Conservation (phyloP, 2,113 vertebrate genomes). For the Paraplagusia blochii region DNA sequence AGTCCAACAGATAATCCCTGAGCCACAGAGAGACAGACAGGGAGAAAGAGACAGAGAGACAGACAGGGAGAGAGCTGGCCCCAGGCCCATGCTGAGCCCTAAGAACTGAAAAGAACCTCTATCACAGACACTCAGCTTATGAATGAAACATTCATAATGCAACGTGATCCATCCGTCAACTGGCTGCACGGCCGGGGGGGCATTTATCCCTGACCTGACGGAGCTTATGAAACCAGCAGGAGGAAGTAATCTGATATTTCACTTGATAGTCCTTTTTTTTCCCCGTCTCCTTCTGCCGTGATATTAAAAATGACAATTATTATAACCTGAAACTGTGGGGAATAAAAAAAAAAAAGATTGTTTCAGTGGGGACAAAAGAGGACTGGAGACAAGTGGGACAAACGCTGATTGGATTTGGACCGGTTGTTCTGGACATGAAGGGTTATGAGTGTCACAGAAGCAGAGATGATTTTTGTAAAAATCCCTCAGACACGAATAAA, state of each 20-base stretch:
- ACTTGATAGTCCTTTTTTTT: not conserved
- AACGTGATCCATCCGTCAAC: slow-evolving; percentile 35
- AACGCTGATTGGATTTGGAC: no score
- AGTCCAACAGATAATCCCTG: slow-evolving; percentile 60
- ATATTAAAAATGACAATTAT: not conserved
- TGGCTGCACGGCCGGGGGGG: slow-evolving; percentile 7
- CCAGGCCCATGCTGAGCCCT: not conserved
- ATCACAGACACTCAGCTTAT: slow-evolving; percentile 25
- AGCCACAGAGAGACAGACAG: not conserved
- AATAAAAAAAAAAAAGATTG: not conserved
- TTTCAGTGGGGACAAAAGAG: no score
- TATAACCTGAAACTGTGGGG: not conserved
- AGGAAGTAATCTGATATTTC: slow-evolving; percentile 16
- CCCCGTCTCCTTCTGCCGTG: slow-evolving; percentile 1
- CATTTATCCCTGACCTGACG: slow-evolving; percentile 6
- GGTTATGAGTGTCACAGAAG: no score
- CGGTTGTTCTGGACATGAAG: no score
- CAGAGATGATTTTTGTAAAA: no score
- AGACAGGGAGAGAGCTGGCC: not conserved
- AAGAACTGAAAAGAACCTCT: slow-evolving; percentile 15
- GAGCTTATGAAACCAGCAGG: slow-evolving; percentile 13
- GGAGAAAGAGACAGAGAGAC: not conserved
- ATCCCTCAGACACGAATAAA: no score
- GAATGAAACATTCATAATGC: slow-evolving; percentile 50
- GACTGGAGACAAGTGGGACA: no score